Conservation (phyloP, 2,797 vertebrate species). For the Amphiprion clarkii region DNA sequence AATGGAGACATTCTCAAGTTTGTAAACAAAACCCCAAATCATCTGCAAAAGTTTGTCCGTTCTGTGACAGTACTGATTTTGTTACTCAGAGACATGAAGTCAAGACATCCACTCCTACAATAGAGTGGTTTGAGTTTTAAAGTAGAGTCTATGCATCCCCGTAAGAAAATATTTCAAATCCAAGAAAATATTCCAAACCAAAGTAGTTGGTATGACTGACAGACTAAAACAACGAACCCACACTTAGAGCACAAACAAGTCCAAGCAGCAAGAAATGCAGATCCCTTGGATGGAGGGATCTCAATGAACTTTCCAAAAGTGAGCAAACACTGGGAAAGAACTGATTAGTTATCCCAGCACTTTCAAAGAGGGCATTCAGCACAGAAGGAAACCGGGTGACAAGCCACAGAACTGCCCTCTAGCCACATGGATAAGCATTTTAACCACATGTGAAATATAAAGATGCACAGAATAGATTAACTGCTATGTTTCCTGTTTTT, state of each 20-base stretch:
- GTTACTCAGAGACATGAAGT: constrained; percentile 2
- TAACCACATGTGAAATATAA: neutral
- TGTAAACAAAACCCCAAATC: constrained; percentile 10
- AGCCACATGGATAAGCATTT: neutral
- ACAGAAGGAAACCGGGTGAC: neutral
- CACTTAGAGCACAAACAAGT: neutral
- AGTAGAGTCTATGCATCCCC: neutral
- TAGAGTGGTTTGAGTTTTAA: constrained; percentile 1
- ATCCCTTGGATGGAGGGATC: neutral
- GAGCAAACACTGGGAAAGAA: neutral
- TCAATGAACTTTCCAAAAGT: neutral
- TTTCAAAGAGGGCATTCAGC: constrained; percentile 1
- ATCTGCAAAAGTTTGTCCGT: neutral
- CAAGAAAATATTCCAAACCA: neutral
- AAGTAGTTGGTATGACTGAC: neutral
- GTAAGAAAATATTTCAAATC: neutral
- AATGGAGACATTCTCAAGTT: neutral
- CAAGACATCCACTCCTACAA: neutral
- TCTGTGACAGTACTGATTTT: neutral
- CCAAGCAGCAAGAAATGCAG: neutral
- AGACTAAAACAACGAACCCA: neutral
- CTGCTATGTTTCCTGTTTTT: neutral
- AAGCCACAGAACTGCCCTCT: neutral
- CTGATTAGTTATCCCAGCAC: neutral
- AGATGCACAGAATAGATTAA: neutral